A percentile compares a stretch with the other conserved stretches of the same genome.
Evolutionary conservation across 2,888 invertebrate species (phyloP).

Genomic region (Callyntrura sp.): DNA sequence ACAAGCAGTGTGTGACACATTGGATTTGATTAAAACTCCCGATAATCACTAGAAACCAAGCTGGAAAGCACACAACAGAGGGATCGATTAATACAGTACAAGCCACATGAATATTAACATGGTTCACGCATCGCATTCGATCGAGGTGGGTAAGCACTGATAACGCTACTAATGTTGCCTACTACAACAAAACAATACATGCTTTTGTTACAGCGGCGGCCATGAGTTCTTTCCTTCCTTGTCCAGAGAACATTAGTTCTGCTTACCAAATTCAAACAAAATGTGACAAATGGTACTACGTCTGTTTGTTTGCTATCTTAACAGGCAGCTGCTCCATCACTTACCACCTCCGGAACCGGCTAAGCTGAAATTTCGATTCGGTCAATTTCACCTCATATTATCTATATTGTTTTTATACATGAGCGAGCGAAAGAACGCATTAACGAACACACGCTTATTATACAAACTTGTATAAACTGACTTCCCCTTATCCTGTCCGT

Average conservation of each 20-base stretch:
- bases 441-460: too few species aligned
- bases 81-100: slow-evolving; percentile 10
- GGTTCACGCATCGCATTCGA: too few species aligned
- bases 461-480: too few species aligned
- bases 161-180: not conserved
- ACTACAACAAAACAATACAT: not conserved
- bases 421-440: too few species aligned
- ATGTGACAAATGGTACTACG: slow-evolving; percentile 18
- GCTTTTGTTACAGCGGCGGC: not conserved
- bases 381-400: slow-evolving; percentile 12
- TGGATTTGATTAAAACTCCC: slow-evolving; percentile 44
- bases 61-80: not conserved
- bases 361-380: slow-evolving; percentile 21
- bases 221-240: not conserved
- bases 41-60: slow-evolving; percentile 41
- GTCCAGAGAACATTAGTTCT: too few species aligned
- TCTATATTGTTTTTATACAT: too few species aligned
- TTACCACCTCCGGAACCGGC: slow-evolving; percentile 34
- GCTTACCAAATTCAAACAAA: not conserved
- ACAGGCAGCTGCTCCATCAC: slow-evolving; percentile 41
- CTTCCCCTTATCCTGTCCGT: too few species aligned
- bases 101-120: too few species aligned
- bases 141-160: slow-evolving; percentile 1
- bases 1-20: slow-evolving; percentile 29
- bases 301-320: slow-evolving; percentile 31